Conservation (phyloP, 2,113 vertebrate genomes). For the Sorex araneus region DNA sequence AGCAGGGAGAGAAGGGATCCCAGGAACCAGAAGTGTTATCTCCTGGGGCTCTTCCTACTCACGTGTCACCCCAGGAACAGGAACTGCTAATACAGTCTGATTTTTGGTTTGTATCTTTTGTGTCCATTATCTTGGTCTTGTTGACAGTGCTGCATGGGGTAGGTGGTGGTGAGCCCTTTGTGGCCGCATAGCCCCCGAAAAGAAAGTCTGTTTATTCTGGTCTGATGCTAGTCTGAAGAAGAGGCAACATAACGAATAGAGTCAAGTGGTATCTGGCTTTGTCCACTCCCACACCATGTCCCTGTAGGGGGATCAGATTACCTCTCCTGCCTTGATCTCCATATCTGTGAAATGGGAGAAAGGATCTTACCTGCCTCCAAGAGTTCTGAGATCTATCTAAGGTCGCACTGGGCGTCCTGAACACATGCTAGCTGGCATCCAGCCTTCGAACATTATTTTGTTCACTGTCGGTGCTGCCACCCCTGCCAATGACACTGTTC, state of each 20-base stretch:
- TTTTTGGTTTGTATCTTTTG: background rate
- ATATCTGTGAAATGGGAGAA: background rate
- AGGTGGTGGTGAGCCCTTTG: background rate
- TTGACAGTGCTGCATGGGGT: background rate
- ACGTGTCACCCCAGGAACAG: background rate
- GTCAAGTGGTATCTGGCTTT: background rate
- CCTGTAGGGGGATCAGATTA: fast-evolving
- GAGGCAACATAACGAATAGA: no score
- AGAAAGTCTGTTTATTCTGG: background rate
- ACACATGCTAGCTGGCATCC: background rate
- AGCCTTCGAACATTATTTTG: background rate
- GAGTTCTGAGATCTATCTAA: background rate
- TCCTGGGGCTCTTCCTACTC: background rate
- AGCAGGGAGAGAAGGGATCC: background rate
- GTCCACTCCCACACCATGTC: fast-evolving
- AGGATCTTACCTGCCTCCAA: background rate
- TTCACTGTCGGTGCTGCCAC: fast-evolving
- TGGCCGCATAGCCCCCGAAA: fast-evolving
- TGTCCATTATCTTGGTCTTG: background rate
- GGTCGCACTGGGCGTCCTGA: background rate
- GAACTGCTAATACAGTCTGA: background rate
- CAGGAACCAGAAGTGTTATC: background rate
- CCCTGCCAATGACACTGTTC: background rate
- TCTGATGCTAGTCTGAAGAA: background rate
- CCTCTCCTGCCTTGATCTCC: background rate